Evolutionary conservation across 1,140 invertebrate genomes (phyloP), one percentile per base, ranked within the genome.

Genomic region (Papilio aristodemus): DNA sequence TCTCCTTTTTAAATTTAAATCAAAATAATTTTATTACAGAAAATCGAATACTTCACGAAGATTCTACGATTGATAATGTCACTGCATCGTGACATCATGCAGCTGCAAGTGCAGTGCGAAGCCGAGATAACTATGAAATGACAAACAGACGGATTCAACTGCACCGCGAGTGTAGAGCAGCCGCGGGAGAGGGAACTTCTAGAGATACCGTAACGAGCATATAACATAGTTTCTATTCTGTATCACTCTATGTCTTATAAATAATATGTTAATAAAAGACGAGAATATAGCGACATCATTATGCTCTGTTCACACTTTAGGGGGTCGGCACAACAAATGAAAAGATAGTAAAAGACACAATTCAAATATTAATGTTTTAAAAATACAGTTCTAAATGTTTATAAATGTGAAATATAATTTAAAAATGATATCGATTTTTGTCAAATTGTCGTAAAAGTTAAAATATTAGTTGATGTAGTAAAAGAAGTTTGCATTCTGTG

Each of bases 41-140:
- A 84, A 72, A 32, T 91, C 73, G 89, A 91, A 71, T 91, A 91
- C 62, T 89, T 91, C 38, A 89, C 89, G 27, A 91, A 91, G 70
- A 84, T 91, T 32, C 78, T 91, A 1, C 84, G 89, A 17, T 74
- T 91, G 3, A 91, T 91, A 67, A 90, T 87, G 86, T 89, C 86
- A 0, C 71, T 91, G 0, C 87, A 91, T 59, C 81, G 80, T 4
- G 89, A 91, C 36, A 91, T 91, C 1, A 86, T 89, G 83, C 81
- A 85, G 13, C 68, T 91, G 0, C 86, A 89, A 43, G 59, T 91
- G 4, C 81, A 91, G 10, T 88, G 84, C 17, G 64, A 87, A 69
- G 80, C 87, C 0, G 82, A 89, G 41, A 83, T 90, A 4, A 78
- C 79, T 6, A 86, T 88, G 84, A 86, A 87, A 87, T 90, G 79